Evolutionary conservation across 2,888 invertebrate species (phyloP).

Genomic region (Venusia cambrica): DNA sequence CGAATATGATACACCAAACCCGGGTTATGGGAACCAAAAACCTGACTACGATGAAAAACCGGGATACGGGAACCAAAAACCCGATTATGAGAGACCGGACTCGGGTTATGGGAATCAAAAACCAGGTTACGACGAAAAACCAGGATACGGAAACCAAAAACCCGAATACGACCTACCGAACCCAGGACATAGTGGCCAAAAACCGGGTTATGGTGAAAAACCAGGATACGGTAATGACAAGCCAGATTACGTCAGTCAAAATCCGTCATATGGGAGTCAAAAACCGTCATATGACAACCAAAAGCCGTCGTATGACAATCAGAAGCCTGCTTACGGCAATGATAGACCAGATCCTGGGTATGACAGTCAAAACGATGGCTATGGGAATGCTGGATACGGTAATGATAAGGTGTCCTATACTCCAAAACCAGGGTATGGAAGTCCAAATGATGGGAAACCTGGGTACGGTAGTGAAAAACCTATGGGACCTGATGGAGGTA

Average conservation of each 20-base stretch:
- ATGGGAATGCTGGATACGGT: too few species aligned
- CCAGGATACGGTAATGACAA: constrained; percentile 15
- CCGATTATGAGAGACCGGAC: constrained; percentile 12
- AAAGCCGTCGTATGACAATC: constrained; percentile 4
- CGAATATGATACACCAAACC: constrained; percentile 12
- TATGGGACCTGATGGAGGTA: constrained; percentile 20
- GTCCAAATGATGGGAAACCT: too few species aligned
- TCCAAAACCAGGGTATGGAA: too few species aligned
- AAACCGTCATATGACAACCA: constrained; percentile 6
- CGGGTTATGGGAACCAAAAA: constrained; percentile 17
- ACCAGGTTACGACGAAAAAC: constrained; percentile 14
- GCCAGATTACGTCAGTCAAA: constrained; percentile 6
- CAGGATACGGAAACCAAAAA: constrained; percentile 19
- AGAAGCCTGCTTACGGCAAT: constrained; percentile 14
- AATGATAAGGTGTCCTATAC: too few species aligned
- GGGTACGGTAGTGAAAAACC: constrained; percentile 18
- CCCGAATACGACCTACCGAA: constrained; percentile 19
- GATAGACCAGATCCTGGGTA: constrained; percentile 13
- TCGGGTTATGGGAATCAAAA: constrained; percentile 18
- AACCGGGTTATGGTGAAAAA: constrained; percentile 18
- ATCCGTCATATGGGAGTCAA: constrained; percentile 1
- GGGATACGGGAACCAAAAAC: too few species aligned
- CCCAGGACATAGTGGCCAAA: too few species aligned
- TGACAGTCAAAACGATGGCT: too few species aligned
- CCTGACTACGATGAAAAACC: constrained; percentile 21